Percentiles rank a stretch among this genome's conserved stretches.
Evolutionary conservation across 2,888 invertebrate species (phyloP).

Genomic region (Mimachlamys varia): DNA sequence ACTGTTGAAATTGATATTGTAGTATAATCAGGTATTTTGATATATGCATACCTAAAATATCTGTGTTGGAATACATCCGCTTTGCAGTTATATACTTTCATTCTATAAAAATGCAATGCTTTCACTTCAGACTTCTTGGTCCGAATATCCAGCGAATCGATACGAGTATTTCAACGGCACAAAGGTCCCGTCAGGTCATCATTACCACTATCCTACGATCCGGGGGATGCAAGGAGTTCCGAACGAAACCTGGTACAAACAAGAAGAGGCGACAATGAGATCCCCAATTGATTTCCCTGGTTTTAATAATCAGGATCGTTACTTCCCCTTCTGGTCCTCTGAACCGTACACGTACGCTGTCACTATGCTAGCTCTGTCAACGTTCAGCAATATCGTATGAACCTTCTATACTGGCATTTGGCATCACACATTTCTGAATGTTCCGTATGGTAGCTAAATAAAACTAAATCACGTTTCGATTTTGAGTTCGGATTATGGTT

Average conservation of each 20-base stretch:
- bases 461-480: too few species aligned
- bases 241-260: slow-evolving; percentile 60
- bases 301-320: slow-evolving; percentile 64
- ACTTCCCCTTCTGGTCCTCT: slow-evolving; percentile 73
- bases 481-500: too few species aligned
- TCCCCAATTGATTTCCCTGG: slow-evolving; percentile 68
- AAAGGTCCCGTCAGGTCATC: slow-evolving; percentile 48
- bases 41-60: too few species aligned
- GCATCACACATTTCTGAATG: neutral
- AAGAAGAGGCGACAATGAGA: slow-evolving; percentile 55
- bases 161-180: slow-evolving; percentile 62
- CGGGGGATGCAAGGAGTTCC: slow-evolving; percentile 66
- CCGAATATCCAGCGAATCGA: slow-evolving; percentile 59
- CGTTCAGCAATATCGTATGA: slow-evolving; percentile 51
- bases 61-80: too few species aligned
- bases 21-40: too few species aligned
- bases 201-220: slow-evolving; percentile 47
- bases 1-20: too few species aligned
- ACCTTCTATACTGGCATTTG: neutral
- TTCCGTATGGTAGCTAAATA: neutral
- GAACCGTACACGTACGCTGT: slow-evolving; percentile 72
- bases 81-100: too few species aligned
- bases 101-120: too few species aligned
- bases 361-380: slow-evolving; percentile 67
- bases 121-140: slow-evolving; percentile 52